A percentile compares a stretch with the other conserved stretches of the same genome.
phyloP scores from a whole-genome alignment of 1,140 invertebrate genomes.

The Oreohelix idahoensis region DNA sequence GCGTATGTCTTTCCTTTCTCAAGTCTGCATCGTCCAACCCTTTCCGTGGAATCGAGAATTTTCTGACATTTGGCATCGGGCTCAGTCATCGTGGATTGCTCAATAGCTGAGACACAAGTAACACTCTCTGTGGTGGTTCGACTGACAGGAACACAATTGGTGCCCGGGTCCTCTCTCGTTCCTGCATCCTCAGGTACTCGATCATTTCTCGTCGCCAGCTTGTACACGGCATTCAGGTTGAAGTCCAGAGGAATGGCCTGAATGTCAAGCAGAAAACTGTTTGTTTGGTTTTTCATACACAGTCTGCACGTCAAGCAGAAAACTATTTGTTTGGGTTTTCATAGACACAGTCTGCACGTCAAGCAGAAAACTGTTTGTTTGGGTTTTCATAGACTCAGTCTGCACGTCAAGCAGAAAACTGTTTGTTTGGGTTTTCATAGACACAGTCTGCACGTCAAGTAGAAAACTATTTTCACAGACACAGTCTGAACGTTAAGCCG shows the following conservation, averaged over 20 bases:
- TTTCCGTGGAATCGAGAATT: neutral
- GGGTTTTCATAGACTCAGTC: too few species aligned
- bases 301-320: too few species aligned
- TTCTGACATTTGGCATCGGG: neutral
- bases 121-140: neutral
- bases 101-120: neutral
- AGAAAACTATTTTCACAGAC: too few species aligned
- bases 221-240: constrained; percentile 31
- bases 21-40: neutral
- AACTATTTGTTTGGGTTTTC: too few species aligned
- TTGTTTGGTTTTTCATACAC: too few species aligned
- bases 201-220: neutral
- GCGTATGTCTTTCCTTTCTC: neutral
- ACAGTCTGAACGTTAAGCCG: too few species aligned
- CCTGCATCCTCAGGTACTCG: neutral
- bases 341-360: too few species aligned
- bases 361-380: too few species aligned
- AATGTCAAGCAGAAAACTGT: too few species aligned
- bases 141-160: neutral
- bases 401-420: too few species aligned
- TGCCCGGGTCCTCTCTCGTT: neutral
- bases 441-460: too few species aligned
- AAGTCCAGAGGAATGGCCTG: constrained; percentile 28
- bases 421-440: too few species aligned
- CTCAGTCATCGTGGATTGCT: neutral